phyloP scores from a whole-genome alignment of 2,888 invertebrate species.

The Bembecia ichneumoniformis region DNA sequence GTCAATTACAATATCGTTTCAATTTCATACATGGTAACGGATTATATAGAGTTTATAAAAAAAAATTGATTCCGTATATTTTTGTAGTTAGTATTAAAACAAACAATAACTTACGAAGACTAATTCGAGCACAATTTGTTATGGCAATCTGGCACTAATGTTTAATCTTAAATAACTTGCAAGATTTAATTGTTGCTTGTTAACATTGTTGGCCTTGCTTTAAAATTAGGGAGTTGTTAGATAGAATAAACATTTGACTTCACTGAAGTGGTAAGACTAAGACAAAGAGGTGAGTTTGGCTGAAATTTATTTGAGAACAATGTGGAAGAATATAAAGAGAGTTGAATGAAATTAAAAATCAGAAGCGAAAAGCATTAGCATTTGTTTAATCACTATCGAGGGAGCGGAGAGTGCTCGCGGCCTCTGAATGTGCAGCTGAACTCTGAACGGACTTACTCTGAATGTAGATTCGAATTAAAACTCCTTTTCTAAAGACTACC shows the following conservation, averaged over 20 bases:
- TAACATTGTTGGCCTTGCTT: neutral
- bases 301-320: neutral
- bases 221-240: neutral
- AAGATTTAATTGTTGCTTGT: neutral
- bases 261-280: neutral
- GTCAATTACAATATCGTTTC: no score
- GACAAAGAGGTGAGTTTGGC: neutral
- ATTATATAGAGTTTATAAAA: no score
- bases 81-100: no score
- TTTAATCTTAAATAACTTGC: neutral
- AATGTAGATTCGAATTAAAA: slow-evolving; percentile 58
- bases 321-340: slow-evolving; percentile 5
- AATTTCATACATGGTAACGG: no score
- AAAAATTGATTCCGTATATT: no score
- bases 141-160: no score
- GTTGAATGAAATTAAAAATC: slow-evolving; percentile 31
- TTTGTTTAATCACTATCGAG: slow-evolving; percentile 51
- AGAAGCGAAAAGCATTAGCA: slow-evolving; percentile 37
- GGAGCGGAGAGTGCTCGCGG: slow-evolving; percentile 33
- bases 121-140: no score
- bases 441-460: slow-evolving; percentile 27
- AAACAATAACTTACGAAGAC: no score
- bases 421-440: slow-evolving; percentile 45
- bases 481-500: slow-evolving; percentile 45
- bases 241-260: neutral